Evolutionary conservation across 2,797 vertebrate species (phyloP).

Genomic region (Leptodactylus fallax): DNA sequence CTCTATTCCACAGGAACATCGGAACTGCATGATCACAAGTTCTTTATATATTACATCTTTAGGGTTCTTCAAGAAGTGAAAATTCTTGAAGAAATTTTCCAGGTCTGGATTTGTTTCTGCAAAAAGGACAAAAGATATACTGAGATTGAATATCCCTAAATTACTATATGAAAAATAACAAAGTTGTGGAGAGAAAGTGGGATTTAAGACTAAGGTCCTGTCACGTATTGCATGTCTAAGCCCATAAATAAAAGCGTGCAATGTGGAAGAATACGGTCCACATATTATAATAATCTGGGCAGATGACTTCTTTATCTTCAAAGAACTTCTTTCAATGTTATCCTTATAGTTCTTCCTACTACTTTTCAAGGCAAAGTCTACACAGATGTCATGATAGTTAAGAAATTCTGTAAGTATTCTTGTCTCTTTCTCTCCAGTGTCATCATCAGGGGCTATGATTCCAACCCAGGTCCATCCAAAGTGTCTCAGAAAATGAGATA

Average conservation of each 20-base stretch:
- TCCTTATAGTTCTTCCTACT: neutral
- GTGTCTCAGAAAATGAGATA: neutral
- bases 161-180: neutral
- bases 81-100: no score
- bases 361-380: neutral
- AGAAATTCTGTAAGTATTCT: neutral
- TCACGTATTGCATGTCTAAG: neutral
- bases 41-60: no score
- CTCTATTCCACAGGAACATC: no score
- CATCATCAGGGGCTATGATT: slow-evolving; percentile 8
- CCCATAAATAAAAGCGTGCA: rapidly evolving
- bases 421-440: neutral
- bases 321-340: neutral
- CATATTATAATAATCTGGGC: neutral
- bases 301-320: neutral
- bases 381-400: neutral
- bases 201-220: neutral
- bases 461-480: slow-evolving; percentile 25
- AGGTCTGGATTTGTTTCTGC: no score
- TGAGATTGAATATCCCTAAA: neutral
- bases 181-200: neutral
- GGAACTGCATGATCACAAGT: no score
- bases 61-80: no score
- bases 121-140: neutral
- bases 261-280: neutral